Evolutionary conservation across 2,888 invertebrate genomes (phyloP).

Genomic region (Galerucella calmariensis): DNA sequence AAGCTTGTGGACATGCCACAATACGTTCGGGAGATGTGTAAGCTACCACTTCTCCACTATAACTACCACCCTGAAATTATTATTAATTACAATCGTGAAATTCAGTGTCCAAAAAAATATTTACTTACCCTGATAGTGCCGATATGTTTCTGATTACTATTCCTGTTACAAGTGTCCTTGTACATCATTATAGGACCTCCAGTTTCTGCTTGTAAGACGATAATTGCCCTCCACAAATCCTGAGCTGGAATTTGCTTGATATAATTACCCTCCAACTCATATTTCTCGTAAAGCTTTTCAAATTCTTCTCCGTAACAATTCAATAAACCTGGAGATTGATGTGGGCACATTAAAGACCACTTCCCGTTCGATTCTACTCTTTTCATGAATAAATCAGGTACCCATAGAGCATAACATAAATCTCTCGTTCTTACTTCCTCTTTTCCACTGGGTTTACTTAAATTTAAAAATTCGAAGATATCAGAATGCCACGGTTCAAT

Average conservation of each 20-base stretch:
- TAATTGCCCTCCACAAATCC: constrained; percentile 91
- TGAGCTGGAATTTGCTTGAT: constrained; percentile 78
- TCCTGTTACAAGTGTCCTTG: constrained; percentile 95
- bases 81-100: too few relatives aligned
- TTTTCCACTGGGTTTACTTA: constrained; percentile 89
- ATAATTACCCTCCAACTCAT: constrained; percentile 82
- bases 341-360: constrained; percentile 98
- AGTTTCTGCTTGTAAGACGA: constrained; percentile 96
- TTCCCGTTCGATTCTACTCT: constrained; percentile 84
- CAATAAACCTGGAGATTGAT: constrained; percentile 87
- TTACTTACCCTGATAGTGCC: constrained; percentile 91
- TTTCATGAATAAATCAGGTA: constrained; percentile 98
- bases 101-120: neutral
- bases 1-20: constrained; percentile 97
- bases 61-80: constrained; percentile 67
- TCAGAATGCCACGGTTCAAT: constrained; percentile 99
- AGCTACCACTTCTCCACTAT: constrained; percentile 98
- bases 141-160: constrained; percentile 97
- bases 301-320: constrained; percentile 97
- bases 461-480: constrained; percentile 92
- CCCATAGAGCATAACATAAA: constrained; percentile 97
- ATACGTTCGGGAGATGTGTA: constrained; percentile 93
- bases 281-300: constrained; percentile 85
- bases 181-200: constrained; percentile 99
- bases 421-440: constrained; percentile 95